These are phyloP conservation scores for Sinocyclocheilus anshuiensis DNA, from an alignment of 2,113 vertebrate genomes.

Conservation along the genomic window DNA sequence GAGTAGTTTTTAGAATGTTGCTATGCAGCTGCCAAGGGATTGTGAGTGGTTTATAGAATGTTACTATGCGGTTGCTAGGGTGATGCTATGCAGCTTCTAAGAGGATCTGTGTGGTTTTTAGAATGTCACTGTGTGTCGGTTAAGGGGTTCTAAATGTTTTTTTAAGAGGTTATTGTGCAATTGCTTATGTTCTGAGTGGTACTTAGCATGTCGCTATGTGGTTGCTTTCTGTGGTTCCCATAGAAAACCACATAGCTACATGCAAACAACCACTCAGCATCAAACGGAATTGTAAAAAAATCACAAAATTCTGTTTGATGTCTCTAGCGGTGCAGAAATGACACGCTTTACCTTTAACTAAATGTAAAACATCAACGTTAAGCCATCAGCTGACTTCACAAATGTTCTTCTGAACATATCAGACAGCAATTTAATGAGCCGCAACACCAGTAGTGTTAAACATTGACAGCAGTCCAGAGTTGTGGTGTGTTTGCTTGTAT, in stretches of 20 bases:
- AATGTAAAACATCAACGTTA: slow-evolving; percentile 5
- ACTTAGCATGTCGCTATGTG: neutral
- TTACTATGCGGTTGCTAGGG: no score
- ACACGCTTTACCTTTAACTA: neutral
- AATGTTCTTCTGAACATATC: slow-evolving; percentile 4
- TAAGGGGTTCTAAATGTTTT: neutral
- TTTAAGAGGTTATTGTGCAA: no score
- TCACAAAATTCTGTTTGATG: no score
- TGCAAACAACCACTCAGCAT: neutral
- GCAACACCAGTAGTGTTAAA: slow-evolving; percentile 13
- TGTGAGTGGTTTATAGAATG: neutral
- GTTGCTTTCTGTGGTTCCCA: neutral
- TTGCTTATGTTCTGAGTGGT: neutral
- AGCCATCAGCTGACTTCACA: slow-evolving; percentile 9
- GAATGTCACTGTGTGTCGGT: neutral
- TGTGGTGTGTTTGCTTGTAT: neutral
- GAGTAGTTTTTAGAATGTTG: neutral
- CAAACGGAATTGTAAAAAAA: neutral
- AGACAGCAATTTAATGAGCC: slow-evolving; percentile 24
- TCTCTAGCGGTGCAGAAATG: neutral
- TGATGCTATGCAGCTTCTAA: neutral
- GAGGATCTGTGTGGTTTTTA: no score
- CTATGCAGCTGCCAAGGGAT: neutral
- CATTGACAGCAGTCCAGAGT: slow-evolving; percentile 7
- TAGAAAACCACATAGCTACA: neutral